Conservation (phyloP, 1,140 invertebrate species). For the Phymastichus coffea region DNA sequence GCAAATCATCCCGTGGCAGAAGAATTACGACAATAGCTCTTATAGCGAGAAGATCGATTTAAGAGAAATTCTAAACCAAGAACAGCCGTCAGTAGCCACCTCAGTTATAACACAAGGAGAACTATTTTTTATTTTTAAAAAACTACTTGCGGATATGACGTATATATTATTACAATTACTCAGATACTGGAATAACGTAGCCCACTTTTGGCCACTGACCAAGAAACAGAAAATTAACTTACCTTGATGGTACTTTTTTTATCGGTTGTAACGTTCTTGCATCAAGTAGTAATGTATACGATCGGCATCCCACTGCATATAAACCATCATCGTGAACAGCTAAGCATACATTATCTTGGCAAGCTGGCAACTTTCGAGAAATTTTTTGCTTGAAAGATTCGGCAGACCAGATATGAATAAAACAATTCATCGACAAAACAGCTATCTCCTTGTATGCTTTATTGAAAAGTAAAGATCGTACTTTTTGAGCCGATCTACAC, state of each 20-base stretch:
- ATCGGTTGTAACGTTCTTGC: constrained; percentile 79
- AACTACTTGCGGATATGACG: too few species aligned
- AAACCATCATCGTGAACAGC: constrained; percentile 79
- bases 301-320: constrained; percentile 91
- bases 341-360: constrained; percentile 91
- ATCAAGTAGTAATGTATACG: constrained; percentile 87
- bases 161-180: neutral
- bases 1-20: too few species aligned
- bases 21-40: too few species aligned
- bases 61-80: too few species aligned
- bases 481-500: constrained; percentile 76
- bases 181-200: too few species aligned
- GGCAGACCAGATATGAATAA: constrained; percentile 89
- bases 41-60: too few species aligned
- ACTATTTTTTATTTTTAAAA: neutral
- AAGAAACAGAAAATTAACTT: constrained; percentile 18
- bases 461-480: constrained; percentile 87
- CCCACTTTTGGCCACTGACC: too few species aligned
- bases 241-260: constrained; percentile 62
- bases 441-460: constrained; percentile 83
- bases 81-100: too few species aligned
- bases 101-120: too few species aligned
- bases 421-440: constrained; percentile 88
- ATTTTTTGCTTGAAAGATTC: constrained; percentile 81
- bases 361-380: constrained; percentile 82